Conservation (phyloP, 1,140 invertebrate genomes). For the Atta texana region DNA sequence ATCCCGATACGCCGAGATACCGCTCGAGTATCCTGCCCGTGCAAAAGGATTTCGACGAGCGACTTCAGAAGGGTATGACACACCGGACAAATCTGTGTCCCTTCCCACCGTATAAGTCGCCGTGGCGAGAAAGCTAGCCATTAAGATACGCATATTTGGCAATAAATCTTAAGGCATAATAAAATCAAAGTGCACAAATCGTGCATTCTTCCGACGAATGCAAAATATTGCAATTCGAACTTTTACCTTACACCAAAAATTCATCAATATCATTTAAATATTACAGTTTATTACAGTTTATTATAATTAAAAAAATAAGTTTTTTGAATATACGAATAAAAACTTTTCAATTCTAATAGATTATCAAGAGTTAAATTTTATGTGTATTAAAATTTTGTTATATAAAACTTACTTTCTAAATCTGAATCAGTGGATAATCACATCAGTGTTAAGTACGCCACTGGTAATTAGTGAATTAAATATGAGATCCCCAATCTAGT, state of each 20-base stretch:
- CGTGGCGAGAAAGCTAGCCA: slow-evolving; percentile 59
- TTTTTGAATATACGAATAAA: not conserved
- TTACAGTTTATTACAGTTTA: not conserved
- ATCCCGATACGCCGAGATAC: slow-evolving; percentile 71
- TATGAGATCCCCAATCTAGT: no score
- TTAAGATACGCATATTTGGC: slow-evolving; percentile 50
- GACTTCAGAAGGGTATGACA: slow-evolving; percentile 59
- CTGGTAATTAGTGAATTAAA: no score
- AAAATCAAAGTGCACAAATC: slow-evolving; percentile 46
- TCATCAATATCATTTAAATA: not conserved
- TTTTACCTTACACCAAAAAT: not conserved
- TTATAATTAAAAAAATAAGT: not conserved
- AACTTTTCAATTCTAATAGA: not conserved
- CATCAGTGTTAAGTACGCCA: no score
- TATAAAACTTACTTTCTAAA: not conserved
- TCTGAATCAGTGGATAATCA: no score
- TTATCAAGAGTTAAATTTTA: not conserved
- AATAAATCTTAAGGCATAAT: slow-evolving; percentile 49
- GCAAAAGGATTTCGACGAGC: slow-evolving; percentile 63
- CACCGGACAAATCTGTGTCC: slow-evolving; percentile 60
- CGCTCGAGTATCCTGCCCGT: slow-evolving; percentile 53
- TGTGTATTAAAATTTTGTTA: not conserved
- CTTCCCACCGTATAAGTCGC: slow-evolving; percentile 21
- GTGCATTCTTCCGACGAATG: slow-evolving; percentile 6
- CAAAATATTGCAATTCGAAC: not conserved